Evolutionary conservation across 2,113 vertebrate genomes (phyloP).

Genomic region (Cathartes aura): DNA sequence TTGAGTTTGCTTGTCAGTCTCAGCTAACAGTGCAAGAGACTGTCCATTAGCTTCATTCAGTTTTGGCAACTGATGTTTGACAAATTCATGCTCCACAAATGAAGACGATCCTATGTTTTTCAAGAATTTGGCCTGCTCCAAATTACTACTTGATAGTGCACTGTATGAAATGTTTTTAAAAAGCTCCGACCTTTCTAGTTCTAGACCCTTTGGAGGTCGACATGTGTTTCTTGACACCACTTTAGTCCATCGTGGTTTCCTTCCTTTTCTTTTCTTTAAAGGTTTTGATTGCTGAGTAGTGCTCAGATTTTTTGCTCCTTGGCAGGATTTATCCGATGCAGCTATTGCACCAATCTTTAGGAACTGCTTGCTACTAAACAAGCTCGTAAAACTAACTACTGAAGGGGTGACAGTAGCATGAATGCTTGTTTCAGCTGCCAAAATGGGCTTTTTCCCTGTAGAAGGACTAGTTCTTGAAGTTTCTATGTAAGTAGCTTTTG

Average conservation of each 20-base stretch:
- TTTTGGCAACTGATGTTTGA: constrained; percentile 80
- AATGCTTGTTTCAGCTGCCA: constrained; percentile 72
- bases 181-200: constrained; percentile 76
- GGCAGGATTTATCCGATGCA: constrained; percentile 78
- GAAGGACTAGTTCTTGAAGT: constrained; percentile 71
- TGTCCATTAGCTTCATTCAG: constrained; percentile 68
- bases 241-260: constrained; percentile 91
- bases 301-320: constrained; percentile 69
- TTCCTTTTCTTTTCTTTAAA: constrained; percentile 90
- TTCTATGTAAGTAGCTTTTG: constrained; percentile 67
- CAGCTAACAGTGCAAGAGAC: constrained; percentile 69
- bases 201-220: constrained; percentile 75
- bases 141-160: constrained; percentile 57
- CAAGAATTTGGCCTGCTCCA: constrained; percentile 76
- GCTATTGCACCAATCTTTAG: constrained; percentile 77
- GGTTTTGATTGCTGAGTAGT: constrained; percentile 82
- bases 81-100: constrained; percentile 74
- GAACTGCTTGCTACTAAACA: constrained; percentile 81
- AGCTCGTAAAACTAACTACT: constrained; percentile 81
- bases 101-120: constrained; percentile 71
- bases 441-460: constrained; percentile 69
- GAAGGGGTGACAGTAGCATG: constrained; percentile 76
- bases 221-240: constrained; percentile 78
- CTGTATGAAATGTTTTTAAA: constrained; percentile 77
- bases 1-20: constrained; percentile 69